Evolutionary conservation across 2,797 vertebrate species (phyloP).

Genomic region (Scolopax rusticola): DNA sequence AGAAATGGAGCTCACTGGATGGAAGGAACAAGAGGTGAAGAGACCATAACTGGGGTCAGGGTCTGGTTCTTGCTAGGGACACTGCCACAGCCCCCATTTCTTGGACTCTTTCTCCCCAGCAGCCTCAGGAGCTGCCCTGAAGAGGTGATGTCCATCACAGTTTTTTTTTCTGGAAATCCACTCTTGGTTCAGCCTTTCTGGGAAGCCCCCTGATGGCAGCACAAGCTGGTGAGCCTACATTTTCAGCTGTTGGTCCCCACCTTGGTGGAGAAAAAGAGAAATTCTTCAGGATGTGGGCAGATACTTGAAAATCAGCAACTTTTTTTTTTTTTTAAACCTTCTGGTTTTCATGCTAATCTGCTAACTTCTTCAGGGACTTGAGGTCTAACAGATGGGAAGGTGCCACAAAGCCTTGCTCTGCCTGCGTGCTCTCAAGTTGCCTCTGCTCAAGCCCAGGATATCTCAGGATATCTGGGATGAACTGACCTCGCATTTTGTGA

Average conservation of each 20-base stretch:
- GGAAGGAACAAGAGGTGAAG: not conserved
- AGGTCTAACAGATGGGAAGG: not conserved
- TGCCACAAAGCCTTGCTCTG: not conserved
- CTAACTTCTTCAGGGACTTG: not conserved
- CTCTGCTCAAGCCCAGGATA: not conserved
- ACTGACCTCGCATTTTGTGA: not conserved
- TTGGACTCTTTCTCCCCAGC: not conserved
- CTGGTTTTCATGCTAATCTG: not conserved
- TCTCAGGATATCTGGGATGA: not conserved
- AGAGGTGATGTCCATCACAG: not conserved
- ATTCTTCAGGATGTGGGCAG: not conserved
- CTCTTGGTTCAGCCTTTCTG: not conserved
- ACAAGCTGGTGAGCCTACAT: not conserved
- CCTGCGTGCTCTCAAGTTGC: not conserved
- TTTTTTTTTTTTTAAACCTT: not conserved
- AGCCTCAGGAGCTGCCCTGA: not conserved
- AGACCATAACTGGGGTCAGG: not conserved
- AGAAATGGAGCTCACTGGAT: fast-evolving
- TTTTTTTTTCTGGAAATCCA: not conserved
- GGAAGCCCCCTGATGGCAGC: not conserved
- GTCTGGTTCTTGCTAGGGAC: not conserved
- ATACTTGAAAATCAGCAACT: not conserved
- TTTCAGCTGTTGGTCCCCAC: not conserved
- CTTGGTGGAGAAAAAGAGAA: not conserved
- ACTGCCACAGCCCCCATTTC: not conserved